Evolutionary conservation across 1,140 invertebrate genomes (phyloP).

Genomic region (Phocides pigmalion): DNA sequence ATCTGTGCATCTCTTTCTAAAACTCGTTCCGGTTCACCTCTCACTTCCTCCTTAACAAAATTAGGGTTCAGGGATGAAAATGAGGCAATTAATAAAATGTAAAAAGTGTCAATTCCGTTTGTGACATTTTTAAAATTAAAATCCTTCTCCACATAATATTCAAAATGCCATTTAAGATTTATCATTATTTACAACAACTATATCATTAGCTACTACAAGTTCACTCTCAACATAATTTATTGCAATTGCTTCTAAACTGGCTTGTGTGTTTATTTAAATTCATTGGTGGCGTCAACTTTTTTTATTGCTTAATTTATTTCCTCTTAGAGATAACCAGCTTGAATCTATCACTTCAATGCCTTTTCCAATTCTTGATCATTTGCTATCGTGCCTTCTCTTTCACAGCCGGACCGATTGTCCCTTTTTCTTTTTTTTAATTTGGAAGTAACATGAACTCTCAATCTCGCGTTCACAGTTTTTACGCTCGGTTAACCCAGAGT

Average conservation of each 20-base stretch:
- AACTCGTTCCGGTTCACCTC: slow-evolving; percentile 68
- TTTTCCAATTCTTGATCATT: slow-evolving; percentile 57
- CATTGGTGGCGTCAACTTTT: slow-evolving; percentile 33
- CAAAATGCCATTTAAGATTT: slow-evolving; percentile 30
- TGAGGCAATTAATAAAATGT: slow-evolving; percentile 60
- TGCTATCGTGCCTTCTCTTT: slow-evolving; percentile 61
- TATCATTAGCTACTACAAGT: slow-evolving; percentile 35
- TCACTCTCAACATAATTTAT: slow-evolving; percentile 31
- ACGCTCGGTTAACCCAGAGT: slow-evolving; percentile 76
- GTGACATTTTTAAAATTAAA: slow-evolving; percentile 60
- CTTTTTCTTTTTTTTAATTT: slow-evolving; percentile 69
- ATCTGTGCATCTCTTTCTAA: slow-evolving; percentile 62
- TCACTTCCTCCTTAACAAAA: slow-evolving; percentile 64
- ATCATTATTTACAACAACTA: slow-evolving; percentile 31
- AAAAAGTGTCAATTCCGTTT: slow-evolving; percentile 47
- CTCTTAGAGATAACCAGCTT: slow-evolving; percentile 22
- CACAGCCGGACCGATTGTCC: slow-evolving; percentile 46
- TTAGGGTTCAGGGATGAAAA: slow-evolving; percentile 63
- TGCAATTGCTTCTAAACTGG: slow-evolving; percentile 30
- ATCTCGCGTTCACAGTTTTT: slow-evolving; percentile 78
- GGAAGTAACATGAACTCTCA: slow-evolving; percentile 79
- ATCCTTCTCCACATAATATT: slow-evolving; percentile 40
- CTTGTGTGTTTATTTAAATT: slow-evolving; percentile 32
- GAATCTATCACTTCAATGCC: slow-evolving; percentile 43
- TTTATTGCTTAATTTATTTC: slow-evolving; percentile 36